Evolutionary conservation across 2,113 vertebrate genomes (phyloP).

Genomic region (Taxidea taxus): DNA sequence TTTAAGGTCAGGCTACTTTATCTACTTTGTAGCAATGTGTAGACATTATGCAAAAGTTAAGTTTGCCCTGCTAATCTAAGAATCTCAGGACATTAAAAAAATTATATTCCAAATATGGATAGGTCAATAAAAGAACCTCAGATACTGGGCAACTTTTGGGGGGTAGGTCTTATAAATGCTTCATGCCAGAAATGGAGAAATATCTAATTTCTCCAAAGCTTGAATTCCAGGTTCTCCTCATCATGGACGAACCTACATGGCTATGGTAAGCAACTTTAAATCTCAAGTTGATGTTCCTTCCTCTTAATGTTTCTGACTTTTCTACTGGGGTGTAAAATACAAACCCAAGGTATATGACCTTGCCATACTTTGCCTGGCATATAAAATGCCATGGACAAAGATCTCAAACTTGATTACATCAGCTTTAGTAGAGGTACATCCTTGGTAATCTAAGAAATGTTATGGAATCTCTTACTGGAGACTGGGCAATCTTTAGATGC

Average conservation of each 20-base stretch:
- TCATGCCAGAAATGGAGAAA: neutral
- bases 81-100: neutral
- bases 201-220: slow-evolving; percentile 6
- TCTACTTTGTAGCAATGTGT: neutral
- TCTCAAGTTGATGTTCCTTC: neutral
- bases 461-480: neutral
- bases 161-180: neutral
- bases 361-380: neutral
- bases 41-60: neutral
- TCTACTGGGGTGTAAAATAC: neutral
- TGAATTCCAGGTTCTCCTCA: neutral
- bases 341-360: neutral
- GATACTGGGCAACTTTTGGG: neutral
- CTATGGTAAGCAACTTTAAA: slow-evolving; percentile 3
- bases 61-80: neutral
- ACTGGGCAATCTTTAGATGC: neutral
- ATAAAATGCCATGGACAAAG: neutral
- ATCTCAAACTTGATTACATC: neutral
- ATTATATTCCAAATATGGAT: neutral
- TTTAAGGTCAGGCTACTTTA: neutral
- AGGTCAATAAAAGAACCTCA: neutral
- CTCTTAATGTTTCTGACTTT: neutral
- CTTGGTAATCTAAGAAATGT: neutral
- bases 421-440: slow-evolving; percentile 8
- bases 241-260: neutral